These are phyloP conservation scores for Leptopilina clavipes DNA, from an alignment of 1,140 invertebrate genomes.

Conservation along the genomic window DNA sequence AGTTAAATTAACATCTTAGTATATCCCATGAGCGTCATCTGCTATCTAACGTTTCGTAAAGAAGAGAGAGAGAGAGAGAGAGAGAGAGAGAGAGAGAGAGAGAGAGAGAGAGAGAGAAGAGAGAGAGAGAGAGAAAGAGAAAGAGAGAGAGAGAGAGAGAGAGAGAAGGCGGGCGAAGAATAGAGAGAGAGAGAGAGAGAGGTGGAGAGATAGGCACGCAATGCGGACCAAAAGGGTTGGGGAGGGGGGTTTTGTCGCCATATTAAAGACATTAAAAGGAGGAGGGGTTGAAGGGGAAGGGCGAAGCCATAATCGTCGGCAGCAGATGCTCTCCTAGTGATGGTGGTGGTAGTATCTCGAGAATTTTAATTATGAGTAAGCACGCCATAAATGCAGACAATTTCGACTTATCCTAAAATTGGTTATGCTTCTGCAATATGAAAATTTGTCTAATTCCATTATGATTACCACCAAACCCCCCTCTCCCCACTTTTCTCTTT, in stretches of 20 bases:
- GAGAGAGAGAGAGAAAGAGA: too few relatives aligned
- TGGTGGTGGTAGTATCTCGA: neutral
- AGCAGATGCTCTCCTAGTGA: conserved; percentile 42
- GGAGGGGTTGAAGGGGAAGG: conserved; percentile 45
- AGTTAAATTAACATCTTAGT: conserved; percentile 73
- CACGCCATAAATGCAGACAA: conserved; percentile 1
- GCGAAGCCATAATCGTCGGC: conserved; percentile 52
- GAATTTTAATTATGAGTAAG: conserved; percentile 23
- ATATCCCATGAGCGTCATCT: conserved; percentile 71
- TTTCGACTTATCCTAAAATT: neutral
- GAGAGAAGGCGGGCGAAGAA: too few relatives aligned
- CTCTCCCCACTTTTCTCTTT: too few relatives aligned
- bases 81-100: too few relatives aligned
- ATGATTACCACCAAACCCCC: neutral
- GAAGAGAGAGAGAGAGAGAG: too few relatives aligned
- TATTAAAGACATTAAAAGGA: conserved; percentile 26
- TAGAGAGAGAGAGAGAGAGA: too few relatives aligned
- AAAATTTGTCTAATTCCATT: conserved; percentile 15
- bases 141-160: too few relatives aligned
- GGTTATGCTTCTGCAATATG: neutral
- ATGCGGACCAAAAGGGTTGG: too few relatives aligned
- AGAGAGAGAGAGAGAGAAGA: too few relatives aligned
- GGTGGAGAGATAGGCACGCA: too few relatives aligned
- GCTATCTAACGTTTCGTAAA: conserved; percentile 59
- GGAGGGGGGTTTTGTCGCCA: too few relatives aligned